Conservation (phyloP, 2,888 invertebrate genomes). For the Adelognathus sp. region DNA sequence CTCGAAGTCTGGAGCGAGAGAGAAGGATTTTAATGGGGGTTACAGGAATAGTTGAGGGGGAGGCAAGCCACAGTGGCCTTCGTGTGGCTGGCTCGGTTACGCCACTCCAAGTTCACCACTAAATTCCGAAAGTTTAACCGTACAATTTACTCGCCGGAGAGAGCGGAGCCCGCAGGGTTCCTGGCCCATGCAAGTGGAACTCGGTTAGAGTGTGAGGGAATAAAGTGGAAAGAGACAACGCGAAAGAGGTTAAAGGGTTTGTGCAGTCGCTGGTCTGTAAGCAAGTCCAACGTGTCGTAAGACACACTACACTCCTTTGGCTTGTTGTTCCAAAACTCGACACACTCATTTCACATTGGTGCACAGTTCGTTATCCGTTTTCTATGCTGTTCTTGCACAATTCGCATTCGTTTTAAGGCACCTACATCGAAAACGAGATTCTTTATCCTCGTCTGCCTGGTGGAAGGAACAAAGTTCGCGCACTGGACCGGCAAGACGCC, state of each 20-base stretch:
- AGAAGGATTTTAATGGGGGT: neutral
- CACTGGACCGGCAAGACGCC: too few relatives aligned
- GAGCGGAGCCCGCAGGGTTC: constrained; percentile 42
- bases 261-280: constrained; percentile 32
- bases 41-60: neutral
- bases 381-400: too few relatives aligned
- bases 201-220: neutral
- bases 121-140: constrained; percentile 69
- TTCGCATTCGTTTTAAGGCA: too few relatives aligned
- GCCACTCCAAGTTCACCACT: constrained; percentile 70
- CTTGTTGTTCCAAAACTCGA: constrained; percentile 31
- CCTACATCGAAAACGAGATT: too few relatives aligned
- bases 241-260: constrained; percentile 35
- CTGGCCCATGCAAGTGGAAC: neutral
- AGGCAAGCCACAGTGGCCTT: constrained; percentile 45
- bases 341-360: constrained; percentile 40
- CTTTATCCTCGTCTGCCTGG: too few relatives aligned
- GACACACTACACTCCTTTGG: constrained; percentile 10
- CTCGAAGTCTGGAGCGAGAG: neutral
- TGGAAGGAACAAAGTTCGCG: too few relatives aligned
- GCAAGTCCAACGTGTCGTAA: constrained; percentile 37
- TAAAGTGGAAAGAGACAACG: constrained; percentile 36
- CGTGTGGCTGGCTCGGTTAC: constrained; percentile 62
- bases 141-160: constrained; percentile 66
- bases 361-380: constrained; percentile 15